These are phyloP conservation scores for Holothuria scabra DNA, from an alignment of 53 echinoderm and acorn worm species.

Conservation along the genomic window DNA sequence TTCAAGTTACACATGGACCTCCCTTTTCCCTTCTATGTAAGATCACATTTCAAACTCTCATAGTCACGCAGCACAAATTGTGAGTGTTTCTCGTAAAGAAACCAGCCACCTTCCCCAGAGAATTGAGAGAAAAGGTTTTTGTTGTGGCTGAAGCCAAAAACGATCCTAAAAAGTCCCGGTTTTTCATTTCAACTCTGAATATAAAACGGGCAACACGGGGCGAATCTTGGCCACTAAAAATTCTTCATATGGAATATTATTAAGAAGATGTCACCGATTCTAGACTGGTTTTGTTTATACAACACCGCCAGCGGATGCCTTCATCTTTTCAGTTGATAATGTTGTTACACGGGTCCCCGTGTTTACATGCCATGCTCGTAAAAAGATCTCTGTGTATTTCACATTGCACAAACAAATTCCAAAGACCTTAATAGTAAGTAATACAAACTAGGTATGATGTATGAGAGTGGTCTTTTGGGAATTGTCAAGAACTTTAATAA, in stretches of 20 bases:
- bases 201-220: too few relatives aligned
- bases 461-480: slow-evolving; percentile 5
- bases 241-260: slow-evolving; percentile 22
- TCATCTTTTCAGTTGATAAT: neutral
- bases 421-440: too few relatives aligned
- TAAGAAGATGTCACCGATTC: neutral
- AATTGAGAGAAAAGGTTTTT: slow-evolving; percentile 11
- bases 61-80: too few relatives aligned
- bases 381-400: too few relatives aligned
- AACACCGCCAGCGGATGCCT: neutral
- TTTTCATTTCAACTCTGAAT: too few relatives aligned
- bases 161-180: too few relatives aligned
- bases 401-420: too few relatives aligned
- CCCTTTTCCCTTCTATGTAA: too few relatives aligned
- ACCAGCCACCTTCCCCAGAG: slow-evolving; percentile 1
- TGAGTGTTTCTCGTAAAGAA: slow-evolving; percentile 39
- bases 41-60: too few relatives aligned
- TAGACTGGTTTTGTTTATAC: slow-evolving; percentile 8
- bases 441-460: neutral
- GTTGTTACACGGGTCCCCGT: neutral
- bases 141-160: too few relatives aligned
- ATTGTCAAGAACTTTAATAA: neutral
- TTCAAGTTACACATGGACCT: too few relatives aligned
- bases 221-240: slow-evolving; percentile 4
- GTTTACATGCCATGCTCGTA: slow-evolving; percentile 18